phyloP scores from a whole-genome alignment of 2,797 vertebrate genomes.

The Sebastes hubbsi region DNA sequence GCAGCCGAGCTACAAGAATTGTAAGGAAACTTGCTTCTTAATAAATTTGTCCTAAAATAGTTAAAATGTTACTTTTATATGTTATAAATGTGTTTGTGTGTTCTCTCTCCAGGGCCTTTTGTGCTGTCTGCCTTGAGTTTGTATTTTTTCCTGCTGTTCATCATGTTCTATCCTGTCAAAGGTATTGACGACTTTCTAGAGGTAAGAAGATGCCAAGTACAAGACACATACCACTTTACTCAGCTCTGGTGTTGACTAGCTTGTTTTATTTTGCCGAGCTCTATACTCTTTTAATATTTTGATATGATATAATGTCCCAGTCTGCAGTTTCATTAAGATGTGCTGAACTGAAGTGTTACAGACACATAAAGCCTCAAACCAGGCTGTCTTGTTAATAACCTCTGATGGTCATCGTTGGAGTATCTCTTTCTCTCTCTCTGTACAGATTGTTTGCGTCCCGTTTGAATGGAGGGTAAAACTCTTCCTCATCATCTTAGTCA shows the following conservation, averaged over 20 bases:
- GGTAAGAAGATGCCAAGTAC: slow-evolving; percentile 77
- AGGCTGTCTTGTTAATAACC: background rate
- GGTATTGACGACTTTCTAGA: slow-evolving; percentile 85
- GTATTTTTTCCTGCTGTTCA: slow-evolving; percentile 88
- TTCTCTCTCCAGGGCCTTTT: slow-evolving; percentile 83
- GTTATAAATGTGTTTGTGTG: background rate
- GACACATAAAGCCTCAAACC: background rate
- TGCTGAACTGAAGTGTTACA: background rate
- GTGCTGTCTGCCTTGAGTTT: slow-evolving; percentile 86
- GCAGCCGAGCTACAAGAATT: slow-evolving; percentile 96
- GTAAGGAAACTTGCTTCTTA: slow-evolving; percentile 79
- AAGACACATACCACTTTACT: background rate
- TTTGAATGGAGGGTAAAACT: slow-evolving; percentile 88
- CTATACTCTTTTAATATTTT: background rate
- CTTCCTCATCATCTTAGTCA: slow-evolving; percentile 85
- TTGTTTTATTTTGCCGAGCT: background rate
- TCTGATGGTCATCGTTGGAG: background rate
- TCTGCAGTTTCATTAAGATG: background rate
- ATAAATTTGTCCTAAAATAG: background rate
- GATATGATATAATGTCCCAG: background rate
- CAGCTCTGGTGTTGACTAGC: background rate
- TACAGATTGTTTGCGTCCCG: slow-evolving; percentile 92
- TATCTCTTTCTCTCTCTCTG: background rate
- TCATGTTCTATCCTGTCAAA: slow-evolving; percentile 89
- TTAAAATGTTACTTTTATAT: background rate